Conservation (phyloP, 2,113 vertebrate genomes). For the Zootoca vivipara region DNA sequence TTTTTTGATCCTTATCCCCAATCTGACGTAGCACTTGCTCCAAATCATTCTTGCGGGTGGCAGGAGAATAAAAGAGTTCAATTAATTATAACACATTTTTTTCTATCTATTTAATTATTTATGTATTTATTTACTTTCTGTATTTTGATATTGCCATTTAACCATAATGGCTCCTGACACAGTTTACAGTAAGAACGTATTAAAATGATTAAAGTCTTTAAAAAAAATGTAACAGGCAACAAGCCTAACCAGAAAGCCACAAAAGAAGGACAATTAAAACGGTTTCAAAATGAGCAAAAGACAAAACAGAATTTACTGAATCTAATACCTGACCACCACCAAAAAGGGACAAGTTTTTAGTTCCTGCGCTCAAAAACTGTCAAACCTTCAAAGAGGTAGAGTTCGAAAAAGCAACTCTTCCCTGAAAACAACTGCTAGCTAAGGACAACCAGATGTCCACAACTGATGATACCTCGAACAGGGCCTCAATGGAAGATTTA, state of each 20-base stretch:
- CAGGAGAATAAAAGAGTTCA: slow-evolving; percentile 56
- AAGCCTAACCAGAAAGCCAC: background rate
- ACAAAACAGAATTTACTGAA: background rate
- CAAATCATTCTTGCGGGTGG: slow-evolving; percentile 86
- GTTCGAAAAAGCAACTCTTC: background rate
- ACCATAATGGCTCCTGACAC: background rate
- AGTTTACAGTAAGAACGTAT: background rate
- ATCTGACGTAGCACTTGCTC: slow-evolving; percentile 98
- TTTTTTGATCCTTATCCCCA: slow-evolving; percentile 99
- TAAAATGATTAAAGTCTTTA: background rate
- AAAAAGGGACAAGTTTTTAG: background rate
- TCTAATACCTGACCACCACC: background rate
- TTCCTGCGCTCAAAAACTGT: background rate
- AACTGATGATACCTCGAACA: background rate
- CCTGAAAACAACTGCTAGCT: background rate
- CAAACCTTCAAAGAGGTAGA: background rate
- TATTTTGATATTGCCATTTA: background rate
- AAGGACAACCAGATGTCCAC: background rate
- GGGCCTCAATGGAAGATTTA: background rate
- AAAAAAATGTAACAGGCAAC: background rate
- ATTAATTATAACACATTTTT: slow-evolving; percentile 48
- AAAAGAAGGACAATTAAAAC: background rate
- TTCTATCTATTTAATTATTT: background rate
- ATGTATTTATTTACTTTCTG: background rate
- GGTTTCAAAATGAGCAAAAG: background rate